phyloP scores from a whole-genome alignment of 2,888 invertebrate species.

The Machimus rusticus region DNA sequence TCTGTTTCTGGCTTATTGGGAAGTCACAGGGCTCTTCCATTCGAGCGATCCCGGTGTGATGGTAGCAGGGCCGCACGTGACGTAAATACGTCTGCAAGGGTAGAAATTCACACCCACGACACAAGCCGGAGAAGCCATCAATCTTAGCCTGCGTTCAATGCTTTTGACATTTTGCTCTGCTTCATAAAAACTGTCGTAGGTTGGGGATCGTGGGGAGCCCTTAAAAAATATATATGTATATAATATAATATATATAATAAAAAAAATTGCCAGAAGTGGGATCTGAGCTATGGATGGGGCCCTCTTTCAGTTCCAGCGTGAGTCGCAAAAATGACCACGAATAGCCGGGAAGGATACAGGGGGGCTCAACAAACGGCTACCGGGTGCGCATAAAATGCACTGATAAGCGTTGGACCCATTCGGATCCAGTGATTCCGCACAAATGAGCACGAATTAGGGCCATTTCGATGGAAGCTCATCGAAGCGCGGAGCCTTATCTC shows the following conservation, averaged over 20 bases:
- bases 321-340: neutral
- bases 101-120: slow-evolving; percentile 22
- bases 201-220: neutral
- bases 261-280: neutral
- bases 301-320: neutral
- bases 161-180: slow-evolving; percentile 39
- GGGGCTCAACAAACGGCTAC: neutral
- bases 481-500: neutral
- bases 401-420: slow-evolving; percentile 19
- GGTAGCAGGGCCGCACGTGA: slow-evolving; percentile 6
- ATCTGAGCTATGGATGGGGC: neutral
- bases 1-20: slow-evolving; percentile 9
- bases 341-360: neutral
- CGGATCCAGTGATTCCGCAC: slow-evolving; percentile 24
- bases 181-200: slow-evolving; percentile 3
- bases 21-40: neutral
- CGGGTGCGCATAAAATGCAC: slow-evolving; percentile 35
- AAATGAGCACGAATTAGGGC: slow-evolving; percentile 10
- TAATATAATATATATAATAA: too few relatives aligned
- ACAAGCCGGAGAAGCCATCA: slow-evolving; percentile 29
- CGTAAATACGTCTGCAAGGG: slow-evolving; percentile 6
- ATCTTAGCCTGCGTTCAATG: slow-evolving; percentile 40
- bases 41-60: neutral
- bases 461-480: neutral
- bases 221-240: too few relatives aligned